A percentile compares a stretch with the other conserved stretches of the same genome.
phyloP scores from a whole-genome alignment of 2,113 vertebrate genomes.

The Todiramphus saurophagus region DNA sequence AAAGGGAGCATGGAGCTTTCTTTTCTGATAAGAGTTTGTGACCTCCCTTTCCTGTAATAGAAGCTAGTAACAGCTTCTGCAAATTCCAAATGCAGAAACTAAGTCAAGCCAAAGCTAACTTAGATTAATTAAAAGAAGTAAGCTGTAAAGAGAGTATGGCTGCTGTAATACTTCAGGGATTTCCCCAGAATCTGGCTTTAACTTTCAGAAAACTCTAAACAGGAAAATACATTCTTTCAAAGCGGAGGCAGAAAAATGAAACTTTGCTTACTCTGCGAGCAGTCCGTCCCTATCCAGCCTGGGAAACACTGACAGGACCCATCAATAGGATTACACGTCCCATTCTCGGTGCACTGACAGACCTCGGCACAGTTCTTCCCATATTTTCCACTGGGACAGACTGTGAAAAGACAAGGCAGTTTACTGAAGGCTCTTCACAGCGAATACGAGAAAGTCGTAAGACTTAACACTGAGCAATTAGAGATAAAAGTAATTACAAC shows the following conservation, averaged over 20 bases:
- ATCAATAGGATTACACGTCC: conserved; percentile 94
- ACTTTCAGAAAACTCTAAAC: background rate
- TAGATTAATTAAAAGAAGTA: conserved; percentile 49
- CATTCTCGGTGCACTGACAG: conserved; percentile 94
- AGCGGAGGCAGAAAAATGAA: background rate
- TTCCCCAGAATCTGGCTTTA: background rate
- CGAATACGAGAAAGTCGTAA: background rate
- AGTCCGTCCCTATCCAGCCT: conserved; percentile 94
- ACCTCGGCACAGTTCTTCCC: conserved; percentile 87
- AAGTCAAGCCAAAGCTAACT: conserved; percentile 39
- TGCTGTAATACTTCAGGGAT: background rate
- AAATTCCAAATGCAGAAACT: conserved; percentile 24
- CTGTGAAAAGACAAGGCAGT: conserved; percentile 70
- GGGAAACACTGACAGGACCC: conserved; percentile 95
- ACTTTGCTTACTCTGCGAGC: conserved; percentile 86
- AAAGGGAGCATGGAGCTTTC: conserved; percentile 6
- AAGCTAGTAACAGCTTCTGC: background rate
- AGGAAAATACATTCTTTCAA: accelerated
- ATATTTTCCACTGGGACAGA: conserved; percentile 88
- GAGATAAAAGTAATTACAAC: background rate
- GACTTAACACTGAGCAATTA: background rate
- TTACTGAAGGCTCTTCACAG: background rate
- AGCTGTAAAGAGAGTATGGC: background rate
- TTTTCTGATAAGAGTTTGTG: conserved; percentile 15
- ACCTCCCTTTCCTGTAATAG: conserved; percentile 19